Percentiles rank a stretch among this genome's conserved stretches.
phyloP scores from a whole-genome alignment of 2,113 vertebrate species.

The Enhydra lutris region DNA sequence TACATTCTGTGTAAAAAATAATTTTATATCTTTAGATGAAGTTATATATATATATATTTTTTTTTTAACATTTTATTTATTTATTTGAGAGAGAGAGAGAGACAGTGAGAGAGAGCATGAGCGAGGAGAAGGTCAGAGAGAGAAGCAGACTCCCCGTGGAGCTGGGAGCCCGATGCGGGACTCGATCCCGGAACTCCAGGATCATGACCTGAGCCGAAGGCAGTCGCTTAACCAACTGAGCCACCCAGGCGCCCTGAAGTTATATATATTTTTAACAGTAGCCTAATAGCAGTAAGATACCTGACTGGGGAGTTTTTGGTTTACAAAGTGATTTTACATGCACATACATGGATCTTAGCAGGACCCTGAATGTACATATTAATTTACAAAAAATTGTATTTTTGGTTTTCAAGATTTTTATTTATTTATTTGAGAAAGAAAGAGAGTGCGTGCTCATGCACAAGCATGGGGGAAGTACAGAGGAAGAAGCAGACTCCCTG shows the following conservation, averaged over 20 bases:
- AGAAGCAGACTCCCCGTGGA: too few relatives aligned
- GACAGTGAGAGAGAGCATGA: too few relatives aligned
- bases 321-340: neutral
- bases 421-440: neutral
- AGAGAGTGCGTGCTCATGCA: too few relatives aligned
- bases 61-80: too few relatives aligned
- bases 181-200: too few relatives aligned
- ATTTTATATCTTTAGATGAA: neutral
- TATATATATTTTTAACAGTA: neutral
- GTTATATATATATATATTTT: neutral
- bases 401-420: neutral
- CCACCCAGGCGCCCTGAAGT: too few relatives aligned
- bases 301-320: neutral
- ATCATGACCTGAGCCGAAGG: too few relatives aligned
- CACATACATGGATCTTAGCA: neutral
- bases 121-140: too few relatives aligned
- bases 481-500: neutral
- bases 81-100: too few relatives aligned
- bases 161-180: too few relatives aligned
- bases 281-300: neutral
- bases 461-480: neutral
- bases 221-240: too few relatives aligned
- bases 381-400: neutral
- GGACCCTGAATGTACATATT: neutral
- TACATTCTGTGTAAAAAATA: neutral